Conservation (phyloP, 2,113 vertebrate species). For the Fulica atra region DNA sequence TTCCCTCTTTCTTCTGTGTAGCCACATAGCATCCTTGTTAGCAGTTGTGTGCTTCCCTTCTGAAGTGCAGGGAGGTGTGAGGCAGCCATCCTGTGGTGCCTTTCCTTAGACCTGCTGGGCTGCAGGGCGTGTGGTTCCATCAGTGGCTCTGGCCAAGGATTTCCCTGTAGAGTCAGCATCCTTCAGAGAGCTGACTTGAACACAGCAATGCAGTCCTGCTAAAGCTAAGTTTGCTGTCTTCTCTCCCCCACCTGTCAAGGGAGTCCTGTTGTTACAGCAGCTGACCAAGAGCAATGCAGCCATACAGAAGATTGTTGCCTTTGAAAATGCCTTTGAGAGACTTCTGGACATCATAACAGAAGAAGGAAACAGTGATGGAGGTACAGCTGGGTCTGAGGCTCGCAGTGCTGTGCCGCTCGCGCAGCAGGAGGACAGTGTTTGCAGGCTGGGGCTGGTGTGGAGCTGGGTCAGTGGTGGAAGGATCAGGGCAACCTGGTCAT, state of each 20-base stretch:
- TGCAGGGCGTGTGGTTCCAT: rapidly evolving
- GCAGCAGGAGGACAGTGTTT: rapidly evolving
- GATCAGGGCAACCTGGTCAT: background rate
- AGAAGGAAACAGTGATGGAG: constrained; percentile 96
- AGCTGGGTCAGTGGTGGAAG: background rate
- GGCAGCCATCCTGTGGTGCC: rapidly evolving
- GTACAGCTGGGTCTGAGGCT: constrained; percentile 63
- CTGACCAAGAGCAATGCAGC: constrained; percentile 95
- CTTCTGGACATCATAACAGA: constrained; percentile 96
- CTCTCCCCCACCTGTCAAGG: constrained; percentile 70
- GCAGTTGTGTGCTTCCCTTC: background rate
- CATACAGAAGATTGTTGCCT: constrained; percentile 99
- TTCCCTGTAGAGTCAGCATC: background rate
- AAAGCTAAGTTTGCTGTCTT: background rate
- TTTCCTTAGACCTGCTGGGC: background rate
- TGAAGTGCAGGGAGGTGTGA: rapidly evolving
- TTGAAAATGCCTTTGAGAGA: constrained; percentile 97
- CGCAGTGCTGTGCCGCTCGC: background rate
- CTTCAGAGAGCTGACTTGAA: background rate
- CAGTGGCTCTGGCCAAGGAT: background rate
- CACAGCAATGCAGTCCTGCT: background rate
- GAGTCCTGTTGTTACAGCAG: constrained; percentile 92
- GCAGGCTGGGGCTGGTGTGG: background rate
- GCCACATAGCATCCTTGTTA: background rate
- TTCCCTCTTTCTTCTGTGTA: background rate